These are phyloP conservation scores for Sceliomorpha sp. DNA, from an alignment of 2,888 invertebrate species.

Conservation along the genomic window DNA sequence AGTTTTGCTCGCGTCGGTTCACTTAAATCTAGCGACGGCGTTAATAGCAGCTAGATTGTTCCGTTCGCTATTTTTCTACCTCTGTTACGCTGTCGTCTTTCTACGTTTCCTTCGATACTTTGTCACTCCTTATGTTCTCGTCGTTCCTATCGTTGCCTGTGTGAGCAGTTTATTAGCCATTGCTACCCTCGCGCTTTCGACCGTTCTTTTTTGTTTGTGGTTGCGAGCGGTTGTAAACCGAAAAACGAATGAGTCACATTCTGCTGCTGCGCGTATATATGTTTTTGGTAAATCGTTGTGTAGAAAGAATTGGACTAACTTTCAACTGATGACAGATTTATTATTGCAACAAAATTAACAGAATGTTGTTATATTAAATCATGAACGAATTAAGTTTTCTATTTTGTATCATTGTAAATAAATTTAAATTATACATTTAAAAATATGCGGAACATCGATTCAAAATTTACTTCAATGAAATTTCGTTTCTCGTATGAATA, in stretches of 20 bases:
- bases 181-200: background rate
- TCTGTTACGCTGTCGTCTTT: slow-evolving; percentile 2
- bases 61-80: background rate
- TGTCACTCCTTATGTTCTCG: background rate
- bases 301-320: no score
- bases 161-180: background rate
- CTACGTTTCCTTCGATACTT: background rate
- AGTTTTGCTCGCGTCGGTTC: slow-evolving; percentile 48
- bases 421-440: no score
- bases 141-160: background rate
- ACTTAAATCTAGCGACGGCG: slow-evolving; percentile 53
- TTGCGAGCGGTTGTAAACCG: slow-evolving; percentile 2
- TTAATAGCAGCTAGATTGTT: slow-evolving; percentile 30
- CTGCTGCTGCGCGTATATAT: no score
- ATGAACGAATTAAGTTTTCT: no score
- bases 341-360: no score
- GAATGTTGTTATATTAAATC: no score
- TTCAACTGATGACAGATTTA: no score
- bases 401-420: no score
- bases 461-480: no score
- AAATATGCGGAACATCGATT: no score
- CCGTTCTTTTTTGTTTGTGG: slow-evolving; percentile 1
- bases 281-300: no score
- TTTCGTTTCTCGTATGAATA: no score
- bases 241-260: slow-evolving; percentile 5